Conservation (phyloP, 2,797 vertebrate genomes). For the Protosalanx chinensis region DNA sequence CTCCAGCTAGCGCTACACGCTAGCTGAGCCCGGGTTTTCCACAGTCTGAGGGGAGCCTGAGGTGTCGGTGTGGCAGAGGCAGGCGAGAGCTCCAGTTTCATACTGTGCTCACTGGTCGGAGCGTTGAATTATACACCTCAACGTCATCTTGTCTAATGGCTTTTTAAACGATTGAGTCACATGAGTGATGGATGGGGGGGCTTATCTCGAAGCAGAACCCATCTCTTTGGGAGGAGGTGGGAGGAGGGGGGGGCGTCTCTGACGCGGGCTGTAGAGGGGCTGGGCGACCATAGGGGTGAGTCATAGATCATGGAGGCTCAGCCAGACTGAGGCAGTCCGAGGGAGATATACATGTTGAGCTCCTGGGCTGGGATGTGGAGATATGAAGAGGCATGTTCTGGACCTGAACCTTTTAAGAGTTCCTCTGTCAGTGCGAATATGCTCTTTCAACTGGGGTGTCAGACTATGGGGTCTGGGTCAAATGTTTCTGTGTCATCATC, state of each 20-base stretch:
- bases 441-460: not conserved
- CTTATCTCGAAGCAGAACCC: conserved; percentile 60
- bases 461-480: not conserved
- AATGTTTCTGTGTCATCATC: not conserved
- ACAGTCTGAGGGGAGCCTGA: conserved; percentile 11
- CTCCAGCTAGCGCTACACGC: conserved; percentile 5
- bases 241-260: conserved; percentile 14
- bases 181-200: conserved; percentile 46
- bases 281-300: no score
- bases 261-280: conserved; percentile 6
- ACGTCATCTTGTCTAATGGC: conserved; percentile 61
- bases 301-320: not conserved
- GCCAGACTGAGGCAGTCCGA: not conserved
- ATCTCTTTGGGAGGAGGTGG: conserved; percentile 32
- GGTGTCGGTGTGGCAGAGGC: not conserved
- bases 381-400: not conserved
- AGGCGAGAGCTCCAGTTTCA: conserved; percentile 4
- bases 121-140: conserved; percentile 40
- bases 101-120: conserved; percentile 24
- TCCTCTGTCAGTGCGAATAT: not conserved
- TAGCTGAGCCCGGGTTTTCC: conserved; percentile 54
- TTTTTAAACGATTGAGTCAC: conserved; percentile 64
- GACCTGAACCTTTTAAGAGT: not conserved
- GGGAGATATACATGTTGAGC: not conserved
- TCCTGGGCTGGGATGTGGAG: not conserved